Percentiles rank a stretch among this genome's conserved stretches.
Evolutionary conservation across 2,888 invertebrate species (phyloP).

Genomic region (Ectemnius cavifrons): DNA sequence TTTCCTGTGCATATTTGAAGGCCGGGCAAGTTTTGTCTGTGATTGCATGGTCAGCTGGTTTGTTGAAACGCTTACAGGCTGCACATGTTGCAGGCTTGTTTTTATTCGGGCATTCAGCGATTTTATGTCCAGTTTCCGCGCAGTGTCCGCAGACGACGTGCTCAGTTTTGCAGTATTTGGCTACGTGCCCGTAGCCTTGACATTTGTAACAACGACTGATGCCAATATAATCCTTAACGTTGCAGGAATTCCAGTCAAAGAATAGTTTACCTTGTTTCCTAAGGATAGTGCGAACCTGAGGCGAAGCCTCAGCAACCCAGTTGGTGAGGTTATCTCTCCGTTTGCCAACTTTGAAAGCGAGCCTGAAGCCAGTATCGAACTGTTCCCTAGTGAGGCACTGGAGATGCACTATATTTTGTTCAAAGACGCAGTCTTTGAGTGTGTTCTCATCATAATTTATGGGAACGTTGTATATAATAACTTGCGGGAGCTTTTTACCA

Average conservation of each 20-base stretch:
- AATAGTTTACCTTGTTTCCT: not conserved
- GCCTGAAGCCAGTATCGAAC: not conserved
- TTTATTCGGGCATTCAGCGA: not conserved
- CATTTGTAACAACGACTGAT: not conserved
- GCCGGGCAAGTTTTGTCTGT: not conserved
- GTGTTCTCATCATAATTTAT: not conserved
- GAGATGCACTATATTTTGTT: not conserved
- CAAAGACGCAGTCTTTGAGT: not conserved
- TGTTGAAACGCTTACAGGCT: not conserved
- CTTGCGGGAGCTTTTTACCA: not conserved
- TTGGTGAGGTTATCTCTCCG: no score
- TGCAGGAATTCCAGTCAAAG: not conserved
- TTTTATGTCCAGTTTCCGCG: constrained; percentile 2
- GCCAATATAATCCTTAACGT: not conserved
- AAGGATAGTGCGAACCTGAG: not conserved
- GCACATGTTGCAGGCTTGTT: not conserved
- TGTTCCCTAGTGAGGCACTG: not conserved
- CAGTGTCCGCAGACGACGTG: constrained; percentile 5
- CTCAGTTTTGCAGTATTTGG: not conserved
- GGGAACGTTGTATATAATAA: constrained; percentile 14
- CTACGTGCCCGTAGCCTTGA: not conserved
- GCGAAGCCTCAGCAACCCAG: no score
- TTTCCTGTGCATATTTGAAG: not conserved
- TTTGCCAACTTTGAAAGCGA: not conserved
- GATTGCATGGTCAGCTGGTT: not conserved